phyloP scores from a whole-genome alignment of 1,140 invertebrate species.

The Acromyrmex charruanus region DNA sequence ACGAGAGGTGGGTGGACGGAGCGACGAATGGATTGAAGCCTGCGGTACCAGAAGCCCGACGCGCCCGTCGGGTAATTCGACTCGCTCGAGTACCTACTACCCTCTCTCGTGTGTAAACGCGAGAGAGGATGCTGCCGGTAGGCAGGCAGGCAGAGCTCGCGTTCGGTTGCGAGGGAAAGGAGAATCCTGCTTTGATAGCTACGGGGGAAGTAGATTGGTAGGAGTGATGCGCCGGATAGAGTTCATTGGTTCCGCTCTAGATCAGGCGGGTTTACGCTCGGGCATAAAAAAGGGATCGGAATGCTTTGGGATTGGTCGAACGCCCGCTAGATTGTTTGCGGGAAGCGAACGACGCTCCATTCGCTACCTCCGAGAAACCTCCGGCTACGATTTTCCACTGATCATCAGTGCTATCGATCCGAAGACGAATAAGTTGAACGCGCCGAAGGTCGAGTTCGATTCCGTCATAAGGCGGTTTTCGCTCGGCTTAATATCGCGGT shows the following conservation, averaged over 20 bases:
- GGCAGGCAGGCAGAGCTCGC: constrained; percentile 34
- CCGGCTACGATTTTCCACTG: constrained; percentile 64
- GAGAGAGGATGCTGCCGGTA: constrained; percentile 44
- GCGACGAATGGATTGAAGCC: constrained; percentile 80
- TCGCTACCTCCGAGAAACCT: constrained; percentile 30
- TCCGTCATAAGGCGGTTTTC: constrained; percentile 10
- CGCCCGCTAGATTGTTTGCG: constrained; percentile 75
- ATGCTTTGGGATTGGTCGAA: constrained; percentile 76
- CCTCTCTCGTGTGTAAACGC: constrained; percentile 71
- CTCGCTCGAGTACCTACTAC: constrained; percentile 82
- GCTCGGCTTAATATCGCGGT: neutral
- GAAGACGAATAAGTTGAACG: constrained; percentile 9
- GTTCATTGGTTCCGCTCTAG: constrained; percentile 80
- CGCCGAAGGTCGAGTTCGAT: constrained; percentile 14
- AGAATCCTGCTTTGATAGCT: constrained; percentile 82
- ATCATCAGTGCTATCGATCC: constrained; percentile 71
- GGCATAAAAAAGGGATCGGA: constrained; percentile 78
- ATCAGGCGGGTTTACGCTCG: constrained; percentile 79
- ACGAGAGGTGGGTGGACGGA: constrained; percentile 64
- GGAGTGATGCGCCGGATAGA: constrained; percentile 81
- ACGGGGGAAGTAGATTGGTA: constrained; percentile 83
- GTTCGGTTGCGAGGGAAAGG: constrained; percentile 68
- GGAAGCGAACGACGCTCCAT: constrained; percentile 38
- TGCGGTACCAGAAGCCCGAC: constrained; percentile 78
- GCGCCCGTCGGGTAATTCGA: constrained; percentile 82